Percentiles rank a stretch among this genome's conserved stretches.
These are phyloP conservation scores for Emmelina monodactyla DNA, from an alignment of 2,888 invertebrate genomes.

Conservation along the genomic window DNA sequence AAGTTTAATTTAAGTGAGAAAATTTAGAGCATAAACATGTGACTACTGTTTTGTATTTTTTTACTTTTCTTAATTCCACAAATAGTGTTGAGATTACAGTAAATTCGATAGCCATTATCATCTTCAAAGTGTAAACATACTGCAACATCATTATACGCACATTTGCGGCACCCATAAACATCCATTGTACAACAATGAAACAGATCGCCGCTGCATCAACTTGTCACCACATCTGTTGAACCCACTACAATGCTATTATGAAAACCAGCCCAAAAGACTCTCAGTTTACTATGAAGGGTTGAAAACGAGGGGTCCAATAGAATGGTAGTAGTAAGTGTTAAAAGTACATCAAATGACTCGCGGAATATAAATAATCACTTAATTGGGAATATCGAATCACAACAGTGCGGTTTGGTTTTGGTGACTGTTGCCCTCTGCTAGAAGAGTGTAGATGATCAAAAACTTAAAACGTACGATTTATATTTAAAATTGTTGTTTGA, in stretches of 20 bases:
- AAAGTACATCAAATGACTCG: slow-evolving; percentile 28
- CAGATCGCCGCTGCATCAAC: slow-evolving; percentile 16
- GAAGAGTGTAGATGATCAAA: too few relatives aligned
- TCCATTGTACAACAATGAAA: slow-evolving; percentile 28
- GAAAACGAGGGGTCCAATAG: slow-evolving; percentile 16
- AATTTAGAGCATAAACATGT: too few relatives aligned
- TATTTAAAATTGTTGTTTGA: too few relatives aligned
- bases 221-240: slow-evolving; percentile 25
- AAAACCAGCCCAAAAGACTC: slow-evolving; percentile 20
- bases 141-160: slow-evolving; percentile 34
- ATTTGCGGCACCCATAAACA: slow-evolving; percentile 38
- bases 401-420: slow-evolving; percentile 32
- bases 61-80: too few relatives aligned
- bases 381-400: slow-evolving; percentile 45
- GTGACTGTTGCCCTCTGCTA: too few relatives aligned
- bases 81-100: too few relatives aligned
- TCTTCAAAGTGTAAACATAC: too few relatives aligned
- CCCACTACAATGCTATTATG: slow-evolving; percentile 6
- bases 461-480: too few relatives aligned
- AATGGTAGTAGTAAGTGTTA: slow-evolving; percentile 26
- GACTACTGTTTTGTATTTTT: too few relatives aligned
- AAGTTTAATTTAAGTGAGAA: too few relatives aligned
- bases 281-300: slow-evolving; percentile 4
- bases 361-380: slow-evolving; percentile 56
- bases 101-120: too few relatives aligned